Evolutionary conservation across 92 coral and sea anemone species (phyloP), one percentile per base, ranked within the genome.

Genomic region (Meandrina meandrites): DNA sequence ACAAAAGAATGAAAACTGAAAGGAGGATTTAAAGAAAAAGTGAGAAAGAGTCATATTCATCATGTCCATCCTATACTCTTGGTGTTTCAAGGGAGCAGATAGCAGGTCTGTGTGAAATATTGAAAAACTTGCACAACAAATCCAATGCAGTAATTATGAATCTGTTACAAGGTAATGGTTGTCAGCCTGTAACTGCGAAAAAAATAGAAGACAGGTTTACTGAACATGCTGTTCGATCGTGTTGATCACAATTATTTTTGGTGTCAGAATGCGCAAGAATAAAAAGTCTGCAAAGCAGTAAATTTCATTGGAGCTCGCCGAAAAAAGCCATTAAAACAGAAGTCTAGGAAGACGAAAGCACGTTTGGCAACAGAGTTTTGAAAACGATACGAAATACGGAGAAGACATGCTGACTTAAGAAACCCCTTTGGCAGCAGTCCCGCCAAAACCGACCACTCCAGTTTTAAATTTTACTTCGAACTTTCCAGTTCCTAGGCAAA

Each of bases 401-500:
- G 66, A 57, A 57, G 66, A 57, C 66, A 57, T 57, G 66, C 66
- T 17, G 8, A 16, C 66, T 4, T 4, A 16, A 1, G 66, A 12
- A 16, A 3, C 18, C 18, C 4, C 3, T 57, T 57, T 0, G 22
- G 18, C n/a, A 57, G 66, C 21, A 57, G 66, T 17, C 16, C 66
- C n/a, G 64, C 24, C 64, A 16, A 0, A 34, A 18, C 12, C 35
- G 45, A 40, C 45, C 45, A 16, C 35, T 30, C 45, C 40, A 71
- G 45, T 12, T 34, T 31, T 47, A 5, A 68, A 48, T 51, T 86
- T 86, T 62, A 86, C 76, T 6, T 77, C 80, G 9, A 77, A 50
- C 28, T 77, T 77, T 50, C 80, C 80, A 47, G 90, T 87, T 22
- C 86, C 86, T 24, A 47, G 51, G 6, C 89, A 79, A 69, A 86